phyloP scores from a whole-genome alignment of 2,113 vertebrate species.

The Phyllostomus hastatus region DNA sequence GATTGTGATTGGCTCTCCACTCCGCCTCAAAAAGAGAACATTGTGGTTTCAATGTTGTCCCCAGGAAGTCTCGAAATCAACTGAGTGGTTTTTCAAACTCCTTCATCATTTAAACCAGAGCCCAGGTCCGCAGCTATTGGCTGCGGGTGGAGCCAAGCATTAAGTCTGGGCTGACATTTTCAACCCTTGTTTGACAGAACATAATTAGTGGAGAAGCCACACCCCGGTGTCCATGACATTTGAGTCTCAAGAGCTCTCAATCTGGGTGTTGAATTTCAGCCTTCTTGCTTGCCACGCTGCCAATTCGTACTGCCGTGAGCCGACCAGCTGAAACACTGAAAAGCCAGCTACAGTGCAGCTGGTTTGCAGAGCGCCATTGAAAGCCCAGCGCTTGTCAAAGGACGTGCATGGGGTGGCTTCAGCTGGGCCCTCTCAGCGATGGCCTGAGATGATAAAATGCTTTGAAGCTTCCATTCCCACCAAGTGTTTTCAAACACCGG shows the following conservation, averaged over 20 bases:
- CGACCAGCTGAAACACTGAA: background rate
- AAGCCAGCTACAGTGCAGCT: conserved; percentile 33
- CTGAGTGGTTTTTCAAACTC: conserved; percentile 45
- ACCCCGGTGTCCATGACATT: conserved; percentile 34
- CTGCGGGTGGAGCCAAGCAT: background rate
- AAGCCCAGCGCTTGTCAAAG: conserved; percentile 56
- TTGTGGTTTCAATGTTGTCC: conserved; percentile 15
- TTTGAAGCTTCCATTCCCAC: conserved; percentile 40
- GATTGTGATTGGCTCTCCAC: conserved; percentile 45
- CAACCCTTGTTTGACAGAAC: background rate
- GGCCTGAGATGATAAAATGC: conserved; percentile 51
- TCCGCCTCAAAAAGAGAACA: conserved; percentile 56
- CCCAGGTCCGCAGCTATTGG: background rate
- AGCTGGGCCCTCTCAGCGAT: conserved; percentile 32
- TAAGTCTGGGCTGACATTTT: background rate
- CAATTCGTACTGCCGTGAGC: conserved; percentile 20
- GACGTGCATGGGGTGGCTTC: conserved; percentile 3
- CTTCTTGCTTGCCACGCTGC: conserved; percentile 45
- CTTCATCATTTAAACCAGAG: background rate
- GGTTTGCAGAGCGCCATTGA: background rate
- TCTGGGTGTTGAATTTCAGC: conserved; percentile 10
- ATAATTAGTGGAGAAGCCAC: conserved; percentile 42
- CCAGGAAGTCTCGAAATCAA: conserved; percentile 53
- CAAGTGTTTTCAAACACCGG: conserved; percentile 47
- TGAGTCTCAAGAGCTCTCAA: conserved; percentile 9